Evolutionary conservation across 2,888 invertebrate genomes (phyloP).

Genomic region (Sycophila texana): DNA sequence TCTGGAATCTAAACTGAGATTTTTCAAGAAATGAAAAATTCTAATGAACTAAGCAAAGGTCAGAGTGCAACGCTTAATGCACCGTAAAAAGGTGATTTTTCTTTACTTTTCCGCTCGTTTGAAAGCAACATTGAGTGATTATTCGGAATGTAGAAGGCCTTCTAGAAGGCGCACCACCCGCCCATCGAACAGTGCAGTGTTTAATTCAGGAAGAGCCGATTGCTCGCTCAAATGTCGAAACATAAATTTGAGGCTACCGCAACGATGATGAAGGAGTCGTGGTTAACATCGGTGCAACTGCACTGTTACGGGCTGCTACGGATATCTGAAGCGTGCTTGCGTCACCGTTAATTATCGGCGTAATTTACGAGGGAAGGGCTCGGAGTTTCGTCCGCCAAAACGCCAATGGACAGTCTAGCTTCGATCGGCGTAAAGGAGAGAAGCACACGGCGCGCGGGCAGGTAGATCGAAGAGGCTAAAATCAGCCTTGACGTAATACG

Average conservation of each 20-base stretch:
- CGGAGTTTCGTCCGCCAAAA: conserved; percentile 3
- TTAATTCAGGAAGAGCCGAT: not conserved
- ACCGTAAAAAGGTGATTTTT: too few species aligned
- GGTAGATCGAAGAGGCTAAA: not conserved
- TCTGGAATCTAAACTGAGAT: not conserved
- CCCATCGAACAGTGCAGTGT: not conserved
- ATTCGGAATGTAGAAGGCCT: too few species aligned
- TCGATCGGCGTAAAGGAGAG: too few species aligned
- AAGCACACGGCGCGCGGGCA: too few species aligned
- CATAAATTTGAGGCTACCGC: not conserved
- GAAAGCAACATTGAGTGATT: too few species aligned
- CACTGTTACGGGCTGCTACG: conserved; percentile 61
- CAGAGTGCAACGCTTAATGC: too few species aligned
- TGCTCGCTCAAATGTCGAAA: not conserved
- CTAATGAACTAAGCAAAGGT: too few species aligned
- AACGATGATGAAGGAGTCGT: conserved; percentile 8
- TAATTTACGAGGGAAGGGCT: conserved; percentile 58
- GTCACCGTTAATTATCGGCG: conserved; percentile 66
- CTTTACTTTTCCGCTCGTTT: too few species aligned
- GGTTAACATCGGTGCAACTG: conserved; percentile 21
- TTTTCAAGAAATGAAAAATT: not conserved
- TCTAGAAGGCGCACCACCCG: not conserved
- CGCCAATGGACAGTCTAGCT: too few species aligned
- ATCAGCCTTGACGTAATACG: not conserved
- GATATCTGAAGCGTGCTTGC: conserved; percentile 66